These are phyloP conservation scores for Eutolmus rufibarbis DNA, from an alignment of 2,888 invertebrate species.

Conservation along the genomic window DNA sequence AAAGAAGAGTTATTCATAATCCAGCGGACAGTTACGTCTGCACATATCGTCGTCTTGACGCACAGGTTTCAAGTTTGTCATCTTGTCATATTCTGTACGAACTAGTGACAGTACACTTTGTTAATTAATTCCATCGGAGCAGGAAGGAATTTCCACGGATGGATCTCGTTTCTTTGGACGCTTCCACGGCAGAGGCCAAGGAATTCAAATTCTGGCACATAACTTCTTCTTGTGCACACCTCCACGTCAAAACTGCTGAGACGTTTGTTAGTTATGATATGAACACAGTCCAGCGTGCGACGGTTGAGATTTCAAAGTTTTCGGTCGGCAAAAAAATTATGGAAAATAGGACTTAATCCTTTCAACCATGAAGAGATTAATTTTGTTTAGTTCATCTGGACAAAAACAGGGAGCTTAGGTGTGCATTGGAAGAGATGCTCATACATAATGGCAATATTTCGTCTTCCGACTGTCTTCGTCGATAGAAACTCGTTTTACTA, in stretches of 20 bases:
- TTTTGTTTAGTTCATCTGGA: neutral
- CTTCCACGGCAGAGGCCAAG: neutral
- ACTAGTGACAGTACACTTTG: constrained; percentile 16
- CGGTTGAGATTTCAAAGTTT: neutral
- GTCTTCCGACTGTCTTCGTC: neutral
- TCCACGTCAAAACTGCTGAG: neutral
- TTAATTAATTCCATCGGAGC: constrained; percentile 17
- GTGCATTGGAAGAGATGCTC: neutral
- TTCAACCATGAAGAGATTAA: constrained; percentile 12
- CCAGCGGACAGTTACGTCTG: constrained; percentile 30
- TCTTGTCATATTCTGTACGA: constrained; percentile 9
- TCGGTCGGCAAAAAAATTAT: neutral
- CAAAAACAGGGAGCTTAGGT: neutral
- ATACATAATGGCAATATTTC: neutral
- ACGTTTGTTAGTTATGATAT: neutral
- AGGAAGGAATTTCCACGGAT: neutral
- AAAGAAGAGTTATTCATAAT: constrained; percentile 16
- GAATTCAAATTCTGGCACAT: constrained; percentile 25
- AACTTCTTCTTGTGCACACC: constrained; percentile 6
- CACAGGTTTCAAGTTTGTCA: constrained; percentile 27
- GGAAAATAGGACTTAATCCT: neutral
- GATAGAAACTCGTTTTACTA: neutral
- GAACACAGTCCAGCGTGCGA: neutral
- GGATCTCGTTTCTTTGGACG: neutral
- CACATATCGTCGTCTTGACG: constrained; percentile 7